Base-by-base conservation (phyloP, 2,888 invertebrate species). In the Microplitis deprimator region DNA sequence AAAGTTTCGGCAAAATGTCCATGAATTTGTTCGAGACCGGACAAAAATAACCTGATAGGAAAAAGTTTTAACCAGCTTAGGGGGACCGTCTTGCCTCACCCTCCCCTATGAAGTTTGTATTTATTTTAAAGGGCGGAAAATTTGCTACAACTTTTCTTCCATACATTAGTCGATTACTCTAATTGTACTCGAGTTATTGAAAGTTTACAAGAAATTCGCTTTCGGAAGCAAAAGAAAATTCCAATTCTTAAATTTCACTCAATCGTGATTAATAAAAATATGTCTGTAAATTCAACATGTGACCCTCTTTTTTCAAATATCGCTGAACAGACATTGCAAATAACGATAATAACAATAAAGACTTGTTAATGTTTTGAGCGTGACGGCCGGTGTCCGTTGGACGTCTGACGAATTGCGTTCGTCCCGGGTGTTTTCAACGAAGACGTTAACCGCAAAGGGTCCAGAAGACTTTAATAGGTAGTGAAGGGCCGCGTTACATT, bases 401-500 rank as follows among this genome's bases (percentile, higher is more conserved):
- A 79, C 80, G 76, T 83, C 83, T 84, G 83, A 82, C 84, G 84
- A 84, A 84, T 84, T 81, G 81, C 80, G 82, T 83, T 83, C 81
- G 83, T 82, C 81, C 79, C 83, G 83, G 81, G 80, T 83, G 76
- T 29, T 82, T 83, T 82, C 83, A 82, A 84, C 80, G 79, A 81
- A 81, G 81, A 79, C 81, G 80, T 81, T 79, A 79, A 77, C 77
- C 79, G 77, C 72, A 81, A 79, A 80, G 77, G 79, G 72, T 62
- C 62, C 62, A 17, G 17, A 62, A 16, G 62, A 62, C 29, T 29
- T 29, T 29, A 29, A 29, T 29, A 29, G 4, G 29, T 29, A 29
- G 3, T 29, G 29, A 62, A 62, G 62, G 70, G 67, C 71, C 79
- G 29, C 62, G 62, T 50, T 68, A 50, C 71, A 68, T 29, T 29